Conservation (phyloP, 2,113 vertebrate genomes). For the Chauna torquata region DNA sequence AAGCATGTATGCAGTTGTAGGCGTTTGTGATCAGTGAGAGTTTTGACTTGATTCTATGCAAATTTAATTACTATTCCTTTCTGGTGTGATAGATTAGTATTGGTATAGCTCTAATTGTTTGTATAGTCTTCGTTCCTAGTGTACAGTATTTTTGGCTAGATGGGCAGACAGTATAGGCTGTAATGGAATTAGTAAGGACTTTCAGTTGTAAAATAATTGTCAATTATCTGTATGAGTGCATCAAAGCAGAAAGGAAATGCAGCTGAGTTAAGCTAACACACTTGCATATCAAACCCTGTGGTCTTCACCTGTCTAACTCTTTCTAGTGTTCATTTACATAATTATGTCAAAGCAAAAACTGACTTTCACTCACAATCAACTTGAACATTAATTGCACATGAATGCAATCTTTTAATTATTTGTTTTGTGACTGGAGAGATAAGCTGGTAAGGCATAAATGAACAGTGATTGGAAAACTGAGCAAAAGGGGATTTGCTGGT, state of each 20-base stretch:
- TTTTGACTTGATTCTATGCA: background rate
- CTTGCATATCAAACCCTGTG: background rate
- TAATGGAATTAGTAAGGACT: background rate
- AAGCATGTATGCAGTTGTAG: background rate
- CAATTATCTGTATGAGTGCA: background rate
- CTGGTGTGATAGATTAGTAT: background rate
- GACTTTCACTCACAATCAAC: background rate
- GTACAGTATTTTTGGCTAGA: background rate
- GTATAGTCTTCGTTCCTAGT: background rate
- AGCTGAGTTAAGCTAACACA: background rate
- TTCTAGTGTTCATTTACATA: conserved; percentile 20
- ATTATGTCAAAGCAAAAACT: conserved; percentile 32
- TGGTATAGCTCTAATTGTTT: background rate
- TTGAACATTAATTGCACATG: conserved; percentile 17
- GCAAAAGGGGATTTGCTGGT: background rate
- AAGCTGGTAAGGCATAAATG: background rate
- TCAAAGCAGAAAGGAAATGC: background rate
- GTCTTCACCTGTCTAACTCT: conserved; percentile 21
- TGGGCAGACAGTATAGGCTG: background rate
- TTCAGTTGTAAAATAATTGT: background rate
- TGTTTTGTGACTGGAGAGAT: conserved; percentile 6
- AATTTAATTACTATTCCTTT: background rate
- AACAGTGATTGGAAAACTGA: background rate
- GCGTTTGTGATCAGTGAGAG: background rate
- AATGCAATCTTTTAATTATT: conserved; percentile 5